Conservation (phyloP, 2,888 invertebrate species). For the Melanotus villosus region DNA sequence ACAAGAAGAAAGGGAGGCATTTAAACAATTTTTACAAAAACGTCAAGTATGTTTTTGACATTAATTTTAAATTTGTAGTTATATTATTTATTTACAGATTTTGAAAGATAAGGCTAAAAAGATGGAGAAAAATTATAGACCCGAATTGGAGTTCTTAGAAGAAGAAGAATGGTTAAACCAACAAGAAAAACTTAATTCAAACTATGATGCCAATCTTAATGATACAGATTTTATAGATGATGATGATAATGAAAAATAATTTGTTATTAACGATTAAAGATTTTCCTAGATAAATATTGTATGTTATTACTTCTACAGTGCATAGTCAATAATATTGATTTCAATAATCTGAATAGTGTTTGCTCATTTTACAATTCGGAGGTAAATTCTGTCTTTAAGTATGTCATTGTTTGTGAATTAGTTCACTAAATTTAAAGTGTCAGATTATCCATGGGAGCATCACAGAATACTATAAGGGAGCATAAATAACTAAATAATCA, state of each 20-base stretch:
- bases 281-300: slow-evolving; percentile 43
- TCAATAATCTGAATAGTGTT: too few relatives aligned
- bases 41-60: slow-evolving; percentile 66
- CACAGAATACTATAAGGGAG: too few relatives aligned
- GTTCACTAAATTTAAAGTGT: too few relatives aligned
- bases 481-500: too few relatives aligned
- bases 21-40: slow-evolving; percentile 72
- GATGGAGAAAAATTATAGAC: slow-evolving; percentile 55
- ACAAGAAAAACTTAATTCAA: slow-evolving; percentile 51
- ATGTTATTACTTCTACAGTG: too few relatives aligned
- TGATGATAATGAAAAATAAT: slow-evolving; percentile 35
- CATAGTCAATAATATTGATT: too few relatives aligned
- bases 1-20: slow-evolving; percentile 69
- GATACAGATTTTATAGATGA: slow-evolving; percentile 56
- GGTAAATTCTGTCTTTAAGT: too few relatives aligned
- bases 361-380: too few relatives aligned
- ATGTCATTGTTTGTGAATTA: too few relatives aligned
- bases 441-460: too few relatives aligned
- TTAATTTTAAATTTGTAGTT: slow-evolving; percentile 13
- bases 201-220: slow-evolving; percentile 49
- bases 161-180: slow-evolving; percentile 57
- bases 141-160: slow-evolving; percentile 57
- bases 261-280: slow-evolving; percentile 44
- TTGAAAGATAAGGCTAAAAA: slow-evolving; percentile 54
- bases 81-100: slow-evolving; percentile 52